Base-by-base conservation (phyloP, 2,888 invertebrate species). In the Drosophila colorata region DNA sequence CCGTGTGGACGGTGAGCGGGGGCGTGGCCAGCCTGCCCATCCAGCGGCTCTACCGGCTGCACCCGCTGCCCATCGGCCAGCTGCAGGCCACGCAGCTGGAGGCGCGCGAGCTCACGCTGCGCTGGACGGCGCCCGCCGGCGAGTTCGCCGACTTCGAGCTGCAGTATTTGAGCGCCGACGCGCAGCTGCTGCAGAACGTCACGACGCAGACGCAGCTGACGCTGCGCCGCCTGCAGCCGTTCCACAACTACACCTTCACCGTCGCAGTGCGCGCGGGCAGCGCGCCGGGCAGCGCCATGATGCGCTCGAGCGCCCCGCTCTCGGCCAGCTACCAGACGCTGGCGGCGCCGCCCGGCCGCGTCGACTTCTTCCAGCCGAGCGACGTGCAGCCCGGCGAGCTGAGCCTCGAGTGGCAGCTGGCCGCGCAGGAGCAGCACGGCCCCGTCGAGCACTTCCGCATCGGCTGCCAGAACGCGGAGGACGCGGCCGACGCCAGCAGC, bases 1-100 rank as follows among this genome's bases (percentile, higher is more conserved):
- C 97, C 49, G 96, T 97, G 85, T 98, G 98, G 98, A 98, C 98
- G 6, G 96, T 98, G 31, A 96, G 96, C 63, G 95, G 95, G 75
- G 95, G 95, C 89, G 96, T 98, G 41, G 95, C 95, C 74, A 97
- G 97, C 92, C 95, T 96, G 90, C 98, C 98, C 3, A 94, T 98
- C 78, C 95, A 96, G 90, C 94, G 97, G 9, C 96, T 97, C 91
- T 97, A 97, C 90, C 93, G 98, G 59, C 94, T 98, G 71, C 96
- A 95, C 93, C 98, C 98, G 5, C 96, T 97, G 88, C 95, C 97
- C 33, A 96, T 98, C 64, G 94, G 95, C 0, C 94, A 94, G 71
- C 95, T 98, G 67, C 95, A 96, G 92, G 96, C 97, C 13, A 95
- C 95, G 1, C 93, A 94, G 69, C 94, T 97, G 46, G 95, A 95